Evolutionary conservation across 2,888 invertebrate species (phyloP), one percentile per base, ranked within the genome.

Genomic region (Thalpophila matura): DNA sequence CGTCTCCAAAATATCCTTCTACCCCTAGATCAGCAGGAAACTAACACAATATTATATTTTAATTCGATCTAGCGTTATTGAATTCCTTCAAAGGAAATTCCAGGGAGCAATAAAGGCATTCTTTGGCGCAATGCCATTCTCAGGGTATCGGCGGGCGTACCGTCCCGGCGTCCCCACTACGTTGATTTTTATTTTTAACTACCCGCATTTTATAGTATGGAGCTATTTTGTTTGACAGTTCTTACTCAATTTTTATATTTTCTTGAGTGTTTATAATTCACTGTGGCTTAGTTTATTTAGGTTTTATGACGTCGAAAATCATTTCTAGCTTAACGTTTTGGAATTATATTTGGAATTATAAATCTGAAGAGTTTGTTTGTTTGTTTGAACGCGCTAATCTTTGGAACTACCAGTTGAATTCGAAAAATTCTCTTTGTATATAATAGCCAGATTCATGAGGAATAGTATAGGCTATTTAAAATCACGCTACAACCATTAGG

Each of bases 81-180:
- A 85, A 93, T 91, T 91, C 90, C 85, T 80, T 63, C 51, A 66
- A 69, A 77, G 81, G 67, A 74, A 82, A 86, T 88, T 86, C 88
- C 80, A 56, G 68, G 50, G 60, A 84, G 89, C 90, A 93, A 92
- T 92, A 92, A 92, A 88, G 92, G 83, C 88, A 92, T 92, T 92
- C 92, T 83, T 88, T 87, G 87, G 89, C 87, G 77, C 82, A 76
- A 78, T 82, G 86, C 90, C 89, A 90, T 87, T 85, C 86, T 75
- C 55, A 43, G 73, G 72, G 58, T 43, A 75, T 67, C 78, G 57
- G 61, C 57, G 49, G 33, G 51, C 51, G 56, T 65, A 74, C 76
- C 77, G 47, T 60, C 62, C 26, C 58, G 55, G 27, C 50, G 54
- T 31, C 38, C 45, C 45, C 45, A 58, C 53, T 43, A 49, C 69